Percentiles rank a stretch among this genome's conserved stretches.
Conservation (phyloP, 1,140 invertebrate species). For the Lepidurus couesii region DNA sequence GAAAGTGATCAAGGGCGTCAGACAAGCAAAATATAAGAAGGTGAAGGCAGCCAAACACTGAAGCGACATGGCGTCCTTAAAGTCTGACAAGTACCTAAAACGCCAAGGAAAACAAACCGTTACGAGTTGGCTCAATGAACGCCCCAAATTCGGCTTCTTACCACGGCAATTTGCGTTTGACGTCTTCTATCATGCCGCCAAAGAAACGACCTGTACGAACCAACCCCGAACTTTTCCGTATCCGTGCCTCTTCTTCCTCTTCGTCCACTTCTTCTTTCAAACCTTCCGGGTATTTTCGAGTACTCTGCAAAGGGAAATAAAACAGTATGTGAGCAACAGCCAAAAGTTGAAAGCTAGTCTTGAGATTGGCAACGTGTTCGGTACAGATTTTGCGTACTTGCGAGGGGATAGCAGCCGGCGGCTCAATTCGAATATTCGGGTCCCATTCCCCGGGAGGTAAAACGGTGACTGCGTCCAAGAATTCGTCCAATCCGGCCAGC, state of each 20-base stretch:
- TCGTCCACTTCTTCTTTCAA: slow-evolving; percentile 38
- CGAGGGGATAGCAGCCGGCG: slow-evolving; percentile 39
- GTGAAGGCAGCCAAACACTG: slow-evolving; percentile 46
- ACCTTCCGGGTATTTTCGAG: slow-evolving; percentile 38
- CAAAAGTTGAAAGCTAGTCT: background rate
- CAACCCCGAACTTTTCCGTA: slow-evolving; percentile 39
- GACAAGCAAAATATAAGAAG: slow-evolving; percentile 48
- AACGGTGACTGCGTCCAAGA: slow-evolving; percentile 45
- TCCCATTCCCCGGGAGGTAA: slow-evolving; percentile 48
- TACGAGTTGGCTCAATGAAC: background rate
- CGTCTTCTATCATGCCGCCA: slow-evolving; percentile 44
- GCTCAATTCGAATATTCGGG: slow-evolving; percentile 43
- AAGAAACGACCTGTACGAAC: slow-evolving; percentile 40
- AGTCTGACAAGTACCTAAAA: slow-evolving; percentile 44
- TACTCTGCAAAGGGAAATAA: slow-evolving; percentile 31
- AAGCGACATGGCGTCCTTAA: slow-evolving; percentile 44
- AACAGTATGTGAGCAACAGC: background rate
- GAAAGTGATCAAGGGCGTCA: slow-evolving; percentile 49
- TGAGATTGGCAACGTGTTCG: background rate
- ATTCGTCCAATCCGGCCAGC: slow-evolving; percentile 45
- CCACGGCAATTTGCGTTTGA: slow-evolving; percentile 43
- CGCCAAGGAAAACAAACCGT: slow-evolving; percentile 10
- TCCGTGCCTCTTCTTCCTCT: slow-evolving; percentile 44
- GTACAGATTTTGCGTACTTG: slow-evolving; percentile 34
- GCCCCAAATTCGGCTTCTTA: slow-evolving; percentile 30